A percentile compares a stretch with the other conserved stretches of the same genome.
phyloP scores from a whole-genome alignment of 2,888 invertebrate species.

The Leptopilina syphax region DNA sequence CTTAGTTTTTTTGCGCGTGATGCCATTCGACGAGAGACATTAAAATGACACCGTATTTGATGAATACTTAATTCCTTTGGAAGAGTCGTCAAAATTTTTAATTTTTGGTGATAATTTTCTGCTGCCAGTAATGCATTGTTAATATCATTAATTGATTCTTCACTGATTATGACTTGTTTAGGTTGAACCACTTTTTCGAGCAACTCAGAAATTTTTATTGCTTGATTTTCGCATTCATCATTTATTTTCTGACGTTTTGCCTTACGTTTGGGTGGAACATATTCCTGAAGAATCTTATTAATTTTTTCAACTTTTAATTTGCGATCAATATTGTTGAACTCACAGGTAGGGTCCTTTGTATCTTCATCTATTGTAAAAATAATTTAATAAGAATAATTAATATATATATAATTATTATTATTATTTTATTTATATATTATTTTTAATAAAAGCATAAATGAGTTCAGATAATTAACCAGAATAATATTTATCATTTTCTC shows the following conservation, averaged over 20 bases:
- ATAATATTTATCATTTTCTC: too few relatives aligned
- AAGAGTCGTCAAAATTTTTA: neutral
- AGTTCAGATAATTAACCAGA: neutral
- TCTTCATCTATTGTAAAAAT: neutral
- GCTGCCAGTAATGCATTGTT: neutral
- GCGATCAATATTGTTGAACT: neutral
- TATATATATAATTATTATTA: too few relatives aligned
- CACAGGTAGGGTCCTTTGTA: neutral
- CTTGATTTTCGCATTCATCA: neutral
- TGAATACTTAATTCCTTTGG: neutral
- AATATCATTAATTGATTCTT: neutral
- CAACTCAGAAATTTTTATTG: neutral
- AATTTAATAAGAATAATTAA: neutral
- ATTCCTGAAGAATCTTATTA: neutral
- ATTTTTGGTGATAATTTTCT: neutral
- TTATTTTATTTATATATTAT: too few relatives aligned
- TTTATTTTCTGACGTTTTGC: neutral
- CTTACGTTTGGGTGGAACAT: neutral
- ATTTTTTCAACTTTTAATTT: neutral
- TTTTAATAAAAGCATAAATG: neutral
- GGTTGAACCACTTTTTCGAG: neutral
- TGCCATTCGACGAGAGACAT: neutral
- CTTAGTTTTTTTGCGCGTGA: constrained; percentile 5
- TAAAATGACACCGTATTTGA: neutral
- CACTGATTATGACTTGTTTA: neutral